Conservation (phyloP, 2,113 vertebrate species). For the Lasiurus cinereus region DNA sequence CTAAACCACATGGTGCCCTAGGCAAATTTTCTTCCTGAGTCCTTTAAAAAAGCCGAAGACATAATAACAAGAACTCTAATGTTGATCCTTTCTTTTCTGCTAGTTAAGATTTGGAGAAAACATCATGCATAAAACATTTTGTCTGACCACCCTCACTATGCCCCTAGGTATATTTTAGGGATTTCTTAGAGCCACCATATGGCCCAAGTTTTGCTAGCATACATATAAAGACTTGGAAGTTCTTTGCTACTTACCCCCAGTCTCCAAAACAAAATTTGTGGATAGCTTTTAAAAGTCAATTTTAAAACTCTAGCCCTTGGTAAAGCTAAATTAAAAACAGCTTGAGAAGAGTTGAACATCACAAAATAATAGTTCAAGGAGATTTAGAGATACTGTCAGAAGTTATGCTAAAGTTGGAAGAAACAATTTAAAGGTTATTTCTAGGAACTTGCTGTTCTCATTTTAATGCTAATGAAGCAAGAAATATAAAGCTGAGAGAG, state of each 20-base stretch:
- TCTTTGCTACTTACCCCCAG: neutral
- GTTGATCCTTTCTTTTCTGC: conserved; percentile 33
- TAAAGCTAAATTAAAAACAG: conserved; percentile 73
- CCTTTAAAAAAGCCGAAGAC: neutral
- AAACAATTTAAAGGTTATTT: conserved; percentile 79
- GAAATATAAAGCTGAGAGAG: conserved; percentile 76
- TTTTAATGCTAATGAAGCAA: conserved; percentile 78
- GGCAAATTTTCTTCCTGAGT: neutral
- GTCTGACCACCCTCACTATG: neutral
- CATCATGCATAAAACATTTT: conserved; percentile 45
- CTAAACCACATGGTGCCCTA: neutral
- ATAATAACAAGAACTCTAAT: neutral
- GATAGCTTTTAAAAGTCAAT: conserved; percentile 65
- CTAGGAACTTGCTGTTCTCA: conserved; percentile 71
- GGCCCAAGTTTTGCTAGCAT: conserved; percentile 24
- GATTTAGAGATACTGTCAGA: conserved; percentile 70
- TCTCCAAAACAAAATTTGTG: conserved; percentile 29
- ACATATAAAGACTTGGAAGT: conserved; percentile 3
- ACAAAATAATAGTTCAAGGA: conserved; percentile 76
- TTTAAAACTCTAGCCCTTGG: conserved; percentile 60
- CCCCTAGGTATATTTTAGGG: neutral
- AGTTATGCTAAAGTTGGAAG: conserved; percentile 73
- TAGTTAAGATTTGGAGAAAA: conserved; percentile 16
- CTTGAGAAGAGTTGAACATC: conserved; percentile 63
- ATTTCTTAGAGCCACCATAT: conserved; percentile 18